Base-by-base conservation (phyloP, 2,113 vertebrate species). In the Platichthys stellatus region DNA sequence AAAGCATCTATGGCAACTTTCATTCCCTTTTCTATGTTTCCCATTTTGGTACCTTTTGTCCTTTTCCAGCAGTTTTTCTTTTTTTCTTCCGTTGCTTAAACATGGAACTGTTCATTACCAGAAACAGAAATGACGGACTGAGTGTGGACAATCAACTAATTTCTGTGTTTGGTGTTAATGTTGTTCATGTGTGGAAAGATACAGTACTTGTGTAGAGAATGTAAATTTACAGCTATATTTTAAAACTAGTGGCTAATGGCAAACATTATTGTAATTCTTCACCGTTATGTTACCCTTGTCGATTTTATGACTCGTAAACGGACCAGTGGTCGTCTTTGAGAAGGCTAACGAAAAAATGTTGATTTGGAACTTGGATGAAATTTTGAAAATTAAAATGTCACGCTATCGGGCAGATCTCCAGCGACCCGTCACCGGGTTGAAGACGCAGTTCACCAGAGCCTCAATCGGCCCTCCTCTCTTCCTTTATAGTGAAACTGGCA, bases 181-280 rank as follows among this genome's bases (percentile, higher is more conserved):
- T 98, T 95, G 97, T 98, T 97, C 96, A 95, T 94, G 96, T 98
- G 97, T 98, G 96, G 96, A 97, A 95, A 97, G 96, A 97, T 97
- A 96, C 96, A 95, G 96, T 98, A 97, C 95, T 97, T 97, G 97
- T 98, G 97, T 98, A 98, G 97, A 97, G 96, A 98, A 98, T 98
- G 96, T 98, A 98, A 95, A 98, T 98, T 97, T 98, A 97, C 96
- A 96, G 96, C 97, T 98, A 97, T 97, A 97, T 98, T 98, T 98
- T 97, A 96, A 97, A 97, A 97, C 96, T 97, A 98, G 97, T 96
- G 96, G 97, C 97, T 97, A 92, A 94, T 90, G 97, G 97, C 96
- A 97, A 97, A 96, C 97, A 96, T 97, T 97, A 96, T 96, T 96
- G 97, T 98, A 97, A 98, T 96, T 97, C 96, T 96, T 96, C 96